Percentiles rank a stretch among this genome's conserved stretches.
phyloP scores from a whole-genome alignment of 2,797 vertebrate genomes.

The Erithacus rubecula region DNA sequence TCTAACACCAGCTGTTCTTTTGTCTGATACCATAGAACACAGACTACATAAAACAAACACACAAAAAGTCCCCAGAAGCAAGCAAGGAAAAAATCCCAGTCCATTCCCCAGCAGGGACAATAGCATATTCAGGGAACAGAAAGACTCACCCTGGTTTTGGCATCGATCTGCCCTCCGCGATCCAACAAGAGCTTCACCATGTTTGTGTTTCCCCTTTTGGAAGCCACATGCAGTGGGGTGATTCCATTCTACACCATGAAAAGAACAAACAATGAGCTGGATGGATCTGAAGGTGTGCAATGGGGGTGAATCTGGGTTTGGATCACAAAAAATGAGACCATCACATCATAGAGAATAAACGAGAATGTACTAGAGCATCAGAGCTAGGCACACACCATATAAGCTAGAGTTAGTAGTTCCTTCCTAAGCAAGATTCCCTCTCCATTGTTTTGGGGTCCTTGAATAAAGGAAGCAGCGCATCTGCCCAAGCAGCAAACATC shows the following conservation, averaged over 20 bases:
- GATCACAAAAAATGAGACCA: constrained; percentile 17
- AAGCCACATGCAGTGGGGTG: constrained; percentile 96
- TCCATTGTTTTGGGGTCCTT: neutral
- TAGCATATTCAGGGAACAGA: constrained; percentile 39
- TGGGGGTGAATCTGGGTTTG: neutral
- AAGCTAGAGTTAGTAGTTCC: constrained; percentile 39
- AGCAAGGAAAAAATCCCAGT: constrained; percentile 1
- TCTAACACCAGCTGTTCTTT: neutral
- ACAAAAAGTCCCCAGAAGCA: neutral
- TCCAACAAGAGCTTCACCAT: constrained; percentile 97
- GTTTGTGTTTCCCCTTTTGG: constrained; percentile 97
- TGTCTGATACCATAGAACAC: neutral
- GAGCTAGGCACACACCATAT: constrained; percentile 1
- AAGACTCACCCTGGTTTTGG: constrained; percentile 93
- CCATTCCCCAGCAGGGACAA: constrained; percentile 8
- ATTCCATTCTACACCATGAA: constrained; percentile 89
- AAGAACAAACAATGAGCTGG: constrained; percentile 68
- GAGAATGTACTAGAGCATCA: neutral
- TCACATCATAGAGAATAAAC: constrained; percentile 19
- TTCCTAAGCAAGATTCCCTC: neutral
- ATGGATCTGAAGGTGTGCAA: constrained; percentile 22
- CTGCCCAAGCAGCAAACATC: constrained; percentile 32
- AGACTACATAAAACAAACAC: neutral
- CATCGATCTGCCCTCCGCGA: constrained; percentile 94
- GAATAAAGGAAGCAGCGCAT: neutral